Evolutionary conservation across 2,888 invertebrate species (phyloP).

Genomic region (Cheilosia scutellata): DNA sequence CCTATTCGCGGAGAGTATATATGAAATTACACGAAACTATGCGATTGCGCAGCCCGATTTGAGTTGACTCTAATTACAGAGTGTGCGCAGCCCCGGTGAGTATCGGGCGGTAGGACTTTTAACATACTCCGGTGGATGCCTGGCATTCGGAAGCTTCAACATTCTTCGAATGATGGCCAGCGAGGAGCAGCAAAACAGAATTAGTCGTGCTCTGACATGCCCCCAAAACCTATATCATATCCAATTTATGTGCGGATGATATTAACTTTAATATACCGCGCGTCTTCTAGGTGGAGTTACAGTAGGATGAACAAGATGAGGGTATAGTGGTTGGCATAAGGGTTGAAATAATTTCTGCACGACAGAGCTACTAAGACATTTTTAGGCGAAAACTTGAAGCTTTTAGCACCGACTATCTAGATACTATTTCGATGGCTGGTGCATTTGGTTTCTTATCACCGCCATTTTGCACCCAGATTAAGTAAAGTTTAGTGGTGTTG

Average conservation of each 20-base stretch:
- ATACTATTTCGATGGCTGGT: no score
- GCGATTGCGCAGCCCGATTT: constrained; percentile 71
- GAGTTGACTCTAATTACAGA: constrained; percentile 75
- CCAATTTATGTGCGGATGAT: constrained; percentile 76
- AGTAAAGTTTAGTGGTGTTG: no score
- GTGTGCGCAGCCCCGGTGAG: constrained; percentile 48
- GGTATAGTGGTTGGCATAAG: background rate
- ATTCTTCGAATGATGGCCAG: constrained; percentile 61
- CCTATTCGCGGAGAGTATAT: constrained; percentile 44
- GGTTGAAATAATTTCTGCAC: no score
- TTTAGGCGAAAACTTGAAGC: no score
- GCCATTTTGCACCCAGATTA: no score
- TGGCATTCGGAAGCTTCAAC: constrained; percentile 76
- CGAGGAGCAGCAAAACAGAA: constrained; percentile 43
- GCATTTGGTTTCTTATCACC: no score
- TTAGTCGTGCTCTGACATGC: constrained; percentile 77
- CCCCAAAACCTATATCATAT: constrained; percentile 77
- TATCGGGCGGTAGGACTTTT: constrained; percentile 57
- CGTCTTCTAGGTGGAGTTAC: constrained; percentile 51
- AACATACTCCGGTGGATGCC: constrained; percentile 39
- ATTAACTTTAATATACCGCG: constrained; percentile 59
- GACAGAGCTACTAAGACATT: no score
- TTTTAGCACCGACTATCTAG: no score
- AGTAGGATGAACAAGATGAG: constrained; percentile 27
- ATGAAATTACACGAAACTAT: constrained; percentile 74